These are phyloP conservation scores for Tachina grossa DNA, from an alignment of 2,888 invertebrate genomes.

Conservation along the genomic window DNA sequence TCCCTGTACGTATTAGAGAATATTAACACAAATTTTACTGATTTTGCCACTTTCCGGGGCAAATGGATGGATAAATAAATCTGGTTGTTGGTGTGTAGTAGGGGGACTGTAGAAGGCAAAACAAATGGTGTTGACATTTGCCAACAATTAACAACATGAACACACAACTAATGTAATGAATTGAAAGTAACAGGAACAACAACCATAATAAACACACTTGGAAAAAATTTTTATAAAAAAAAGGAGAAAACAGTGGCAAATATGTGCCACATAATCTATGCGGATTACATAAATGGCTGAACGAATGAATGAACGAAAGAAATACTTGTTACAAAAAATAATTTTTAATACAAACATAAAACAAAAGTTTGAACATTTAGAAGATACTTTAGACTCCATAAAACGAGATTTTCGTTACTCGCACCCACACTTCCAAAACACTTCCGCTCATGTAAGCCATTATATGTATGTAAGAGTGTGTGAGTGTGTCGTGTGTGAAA, in stretches of 20 bases:
- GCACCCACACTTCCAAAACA: background rate
- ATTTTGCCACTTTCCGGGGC: slow-evolving; percentile 35
- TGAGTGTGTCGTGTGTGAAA: background rate
- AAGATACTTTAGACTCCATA: slow-evolving; percentile 67
- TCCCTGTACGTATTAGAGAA: slow-evolving; percentile 48
- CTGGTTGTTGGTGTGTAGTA: background rate
- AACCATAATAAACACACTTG: slow-evolving; percentile 13
- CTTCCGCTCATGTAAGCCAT: background rate
- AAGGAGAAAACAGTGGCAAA: slow-evolving; percentile 37
- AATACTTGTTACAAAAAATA: slow-evolving; percentile 47
- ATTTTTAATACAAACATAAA: slow-evolving; percentile 42
- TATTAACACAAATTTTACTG: slow-evolving; percentile 56
- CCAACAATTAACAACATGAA: slow-evolving; percentile 69
- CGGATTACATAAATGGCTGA: slow-evolving; percentile 42
- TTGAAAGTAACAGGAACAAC: slow-evolving; percentile 42
- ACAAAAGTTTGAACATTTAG: slow-evolving; percentile 64
- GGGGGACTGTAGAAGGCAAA: background rate
- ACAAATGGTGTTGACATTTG: slow-evolving; percentile 68
- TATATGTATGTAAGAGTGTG: slow-evolving; percentile 4
- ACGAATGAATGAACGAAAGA: slow-evolving; percentile 46
- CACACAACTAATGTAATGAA: slow-evolving; percentile 62
- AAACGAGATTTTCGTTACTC: slow-evolving; percentile 51
- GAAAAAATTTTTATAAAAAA: slow-evolving; percentile 16
- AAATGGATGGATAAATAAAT: background rate
- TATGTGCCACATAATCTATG: slow-evolving; percentile 50